Percentiles rank a stretch among this genome's conserved stretches.
Conservation (phyloP, 2,797 vertebrate species). For the Pangasius macronema region DNA sequence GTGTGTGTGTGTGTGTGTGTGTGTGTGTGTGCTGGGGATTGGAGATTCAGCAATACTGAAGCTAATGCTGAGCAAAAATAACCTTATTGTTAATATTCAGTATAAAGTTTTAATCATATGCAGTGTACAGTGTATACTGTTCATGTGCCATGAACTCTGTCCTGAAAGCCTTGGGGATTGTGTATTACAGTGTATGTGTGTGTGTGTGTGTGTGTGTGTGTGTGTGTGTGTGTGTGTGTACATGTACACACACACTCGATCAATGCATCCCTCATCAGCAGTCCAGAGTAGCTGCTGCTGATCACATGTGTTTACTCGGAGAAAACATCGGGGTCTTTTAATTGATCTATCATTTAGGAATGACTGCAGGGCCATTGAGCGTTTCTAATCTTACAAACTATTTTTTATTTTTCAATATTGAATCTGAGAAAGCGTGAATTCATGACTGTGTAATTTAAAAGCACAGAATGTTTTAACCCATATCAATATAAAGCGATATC, state of each 20-base stretch:
- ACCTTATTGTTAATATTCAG: not conserved
- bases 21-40: not conserved
- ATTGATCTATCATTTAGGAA: constrained; percentile 21
- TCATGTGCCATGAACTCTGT: not conserved
- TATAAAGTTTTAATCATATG: not conserved
- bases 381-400: not conserved
- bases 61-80: not conserved
- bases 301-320: constrained; percentile 32
- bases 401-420: not conserved
- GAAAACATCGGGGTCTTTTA: constrained; percentile 33
- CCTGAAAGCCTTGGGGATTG: not conserved
- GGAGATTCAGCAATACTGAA: not conserved
- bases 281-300: constrained; percentile 37
- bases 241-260: not conserved
- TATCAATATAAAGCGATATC: not conserved
- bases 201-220: constrained; percentile 15
- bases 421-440: not conserved
- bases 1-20: constrained; percentile 7
- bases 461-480: no score
- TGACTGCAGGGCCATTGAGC: not conserved
- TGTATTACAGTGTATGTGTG: no score
- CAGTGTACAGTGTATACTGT: not conserved
- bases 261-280: constrained; percentile 26
- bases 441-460: no score
- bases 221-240: not conserved